Evolutionary conservation across 2,888 invertebrate species (phyloP).

Genomic region (Ormyrus pomaceus): DNA sequence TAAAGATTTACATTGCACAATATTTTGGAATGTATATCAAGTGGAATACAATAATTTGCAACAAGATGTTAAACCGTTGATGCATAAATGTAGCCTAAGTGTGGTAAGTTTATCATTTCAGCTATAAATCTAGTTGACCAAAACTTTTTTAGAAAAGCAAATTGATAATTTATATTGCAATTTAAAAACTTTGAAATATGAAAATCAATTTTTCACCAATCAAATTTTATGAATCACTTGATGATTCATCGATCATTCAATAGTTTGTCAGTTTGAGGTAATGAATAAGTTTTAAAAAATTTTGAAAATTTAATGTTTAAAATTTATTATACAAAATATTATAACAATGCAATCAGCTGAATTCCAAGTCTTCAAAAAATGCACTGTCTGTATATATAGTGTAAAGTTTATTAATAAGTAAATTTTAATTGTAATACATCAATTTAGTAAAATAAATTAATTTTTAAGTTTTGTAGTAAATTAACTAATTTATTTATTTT

Average conservation of each 20-base stretch:
- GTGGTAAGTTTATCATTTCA: conserved; percentile 37
- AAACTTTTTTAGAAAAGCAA: too few relatives aligned
- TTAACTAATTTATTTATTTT: too few relatives aligned
- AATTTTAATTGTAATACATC: too few relatives aligned
- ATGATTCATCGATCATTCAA: conserved; percentile 28
- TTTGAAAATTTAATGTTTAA: conserved; percentile 12
- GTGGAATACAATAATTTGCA: background rate
- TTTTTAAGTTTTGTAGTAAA: background rate
- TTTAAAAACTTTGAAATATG: conserved; percentile 1
- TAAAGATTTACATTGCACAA: conserved; percentile 3
- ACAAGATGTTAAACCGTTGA: conserved; percentile 52
- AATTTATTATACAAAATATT: background rate
- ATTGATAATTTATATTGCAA: background rate
- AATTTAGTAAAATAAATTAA: too few relatives aligned
- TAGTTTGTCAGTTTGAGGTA: background rate
- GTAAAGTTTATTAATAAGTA: too few relatives aligned
- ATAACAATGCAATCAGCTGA: too few relatives aligned
- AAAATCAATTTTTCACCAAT: background rate
- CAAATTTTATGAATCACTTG: conserved; percentile 31
- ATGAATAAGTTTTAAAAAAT: conserved; percentile 17
- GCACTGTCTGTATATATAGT: too few relatives aligned
- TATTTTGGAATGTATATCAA: conserved; percentile 20
- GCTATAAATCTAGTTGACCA: too few relatives aligned
- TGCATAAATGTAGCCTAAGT: conserved; percentile 32
- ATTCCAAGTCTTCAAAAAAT: too few relatives aligned